Conservation (phyloP, 2,113 vertebrate genomes). For the Spheniscus mendiculus region DNA sequence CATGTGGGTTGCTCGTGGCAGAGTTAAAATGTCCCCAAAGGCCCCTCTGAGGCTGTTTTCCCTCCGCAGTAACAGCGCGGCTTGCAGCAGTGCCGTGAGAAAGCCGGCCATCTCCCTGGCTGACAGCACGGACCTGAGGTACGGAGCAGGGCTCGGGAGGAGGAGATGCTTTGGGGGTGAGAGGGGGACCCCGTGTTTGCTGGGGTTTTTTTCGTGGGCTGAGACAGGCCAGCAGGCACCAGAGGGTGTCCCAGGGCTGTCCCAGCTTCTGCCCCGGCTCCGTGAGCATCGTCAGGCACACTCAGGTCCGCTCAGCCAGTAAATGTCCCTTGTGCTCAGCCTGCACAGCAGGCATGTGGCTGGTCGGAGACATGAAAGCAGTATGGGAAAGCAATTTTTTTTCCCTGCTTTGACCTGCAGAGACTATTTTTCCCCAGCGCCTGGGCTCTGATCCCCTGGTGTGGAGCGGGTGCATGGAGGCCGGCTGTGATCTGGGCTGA, state of each 20-base stretch:
- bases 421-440: not conserved
- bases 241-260: not conserved
- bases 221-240: not conserved
- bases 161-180: not conserved
- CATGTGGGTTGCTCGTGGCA: fast-evolving
- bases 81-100: constrained; percentile 94
- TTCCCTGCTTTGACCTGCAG: not conserved
- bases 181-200: not conserved
- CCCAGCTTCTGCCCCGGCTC: not conserved
- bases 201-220: not conserved
- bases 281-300: fast-evolving
- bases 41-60: not conserved
- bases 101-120: constrained; percentile 98
- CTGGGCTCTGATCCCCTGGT: no score
- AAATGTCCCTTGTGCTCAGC: fast-evolving
- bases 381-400: not conserved
- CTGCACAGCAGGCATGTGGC: not conserved
- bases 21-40: not conserved
- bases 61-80: constrained; percentile 89
- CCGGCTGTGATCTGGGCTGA: not conserved
- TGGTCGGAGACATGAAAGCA: fast-evolving
- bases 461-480: not conserved
- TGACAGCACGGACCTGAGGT: constrained; percentile 96
- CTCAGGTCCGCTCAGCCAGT: fast-evolving
- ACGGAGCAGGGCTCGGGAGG: not conserved